These are phyloP conservation scores for Catharus minimus DNA, from an alignment of 2,113 vertebrate species.

Conservation along the genomic window DNA sequence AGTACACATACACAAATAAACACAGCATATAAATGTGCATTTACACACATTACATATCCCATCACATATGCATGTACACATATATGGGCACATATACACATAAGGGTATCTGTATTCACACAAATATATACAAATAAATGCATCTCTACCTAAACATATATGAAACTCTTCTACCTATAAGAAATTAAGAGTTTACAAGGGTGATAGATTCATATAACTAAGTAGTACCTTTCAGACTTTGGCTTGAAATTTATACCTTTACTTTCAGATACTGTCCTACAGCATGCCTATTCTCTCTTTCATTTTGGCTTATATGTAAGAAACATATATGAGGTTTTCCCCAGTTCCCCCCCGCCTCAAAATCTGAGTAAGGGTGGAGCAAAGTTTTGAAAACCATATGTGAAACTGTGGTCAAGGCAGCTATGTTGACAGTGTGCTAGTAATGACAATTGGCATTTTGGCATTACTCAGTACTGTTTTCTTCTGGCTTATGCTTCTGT, in stretches of 20 bases:
- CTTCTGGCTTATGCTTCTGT: neutral
- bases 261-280: neutral
- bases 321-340: accelerated
- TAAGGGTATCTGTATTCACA: neutral
- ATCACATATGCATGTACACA: too few species aligned
- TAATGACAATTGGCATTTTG: neutral
- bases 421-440: neutral
- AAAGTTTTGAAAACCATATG: neutral
- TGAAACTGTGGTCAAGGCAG: neutral
- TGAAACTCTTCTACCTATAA: neutral
- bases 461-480: neutral
- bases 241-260: neutral
- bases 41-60: neutral
- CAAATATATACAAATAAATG: neutral
- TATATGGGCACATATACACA: neutral
- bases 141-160: neutral
- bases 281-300: neutral
- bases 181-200: neutral
- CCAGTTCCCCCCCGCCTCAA: neutral
- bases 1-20: neutral
- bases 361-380: neutral
- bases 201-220: neutral
- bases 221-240: neutral
- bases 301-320: neutral
- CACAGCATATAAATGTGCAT: neutral